A percentile compares a stretch with the other conserved stretches of the same genome.
Conservation (phyloP, 35 echinoderm and acorn worm species). For the Eucidaris tribuloides region DNA sequence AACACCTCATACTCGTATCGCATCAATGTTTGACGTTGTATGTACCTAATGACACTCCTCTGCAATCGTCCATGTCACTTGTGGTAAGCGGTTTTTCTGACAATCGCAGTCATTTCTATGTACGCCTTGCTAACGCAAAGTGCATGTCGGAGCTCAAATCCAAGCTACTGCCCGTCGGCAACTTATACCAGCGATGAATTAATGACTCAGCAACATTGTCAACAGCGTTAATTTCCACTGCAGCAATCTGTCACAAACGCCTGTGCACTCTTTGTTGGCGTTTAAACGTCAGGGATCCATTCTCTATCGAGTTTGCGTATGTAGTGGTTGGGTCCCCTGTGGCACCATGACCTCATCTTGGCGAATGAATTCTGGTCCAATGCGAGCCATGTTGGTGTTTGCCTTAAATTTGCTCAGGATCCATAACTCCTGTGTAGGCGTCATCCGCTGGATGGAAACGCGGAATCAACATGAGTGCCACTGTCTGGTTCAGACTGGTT, state of each 20-base stretch:
- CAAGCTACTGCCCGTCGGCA: constrained; percentile 23
- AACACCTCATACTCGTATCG: neutral
- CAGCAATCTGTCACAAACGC: too few relatives aligned
- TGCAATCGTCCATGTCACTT: neutral
- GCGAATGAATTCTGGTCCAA: neutral
- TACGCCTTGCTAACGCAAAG: neutral
- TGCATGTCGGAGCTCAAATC: neutral
- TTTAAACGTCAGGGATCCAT: too few relatives aligned
- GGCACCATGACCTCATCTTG: neutral
- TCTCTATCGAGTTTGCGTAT: too few relatives aligned
- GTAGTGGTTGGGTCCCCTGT: neutral
- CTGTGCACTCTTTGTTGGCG: too few relatives aligned
- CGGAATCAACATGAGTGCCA: constrained; percentile 4
- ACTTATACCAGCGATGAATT: constrained; percentile 7
- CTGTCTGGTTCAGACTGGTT: neutral
- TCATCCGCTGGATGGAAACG: constrained; percentile 37
- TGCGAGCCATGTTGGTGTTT: neutral
- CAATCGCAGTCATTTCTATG: neutral
- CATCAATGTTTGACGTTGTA: neutral
- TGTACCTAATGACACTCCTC: constrained; percentile 12
- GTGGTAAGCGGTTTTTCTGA: neutral
- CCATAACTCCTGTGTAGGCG: neutral
- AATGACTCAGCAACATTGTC: neutral
- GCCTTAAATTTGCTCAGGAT: neutral
- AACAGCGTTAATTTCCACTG: neutral